Percentiles rank a stretch among this genome's conserved stretches.
These are phyloP conservation scores for Meloidogyne floridensis DNA, from an alignment of 1,140 invertebrate species.

Conservation along the genomic window DNA sequence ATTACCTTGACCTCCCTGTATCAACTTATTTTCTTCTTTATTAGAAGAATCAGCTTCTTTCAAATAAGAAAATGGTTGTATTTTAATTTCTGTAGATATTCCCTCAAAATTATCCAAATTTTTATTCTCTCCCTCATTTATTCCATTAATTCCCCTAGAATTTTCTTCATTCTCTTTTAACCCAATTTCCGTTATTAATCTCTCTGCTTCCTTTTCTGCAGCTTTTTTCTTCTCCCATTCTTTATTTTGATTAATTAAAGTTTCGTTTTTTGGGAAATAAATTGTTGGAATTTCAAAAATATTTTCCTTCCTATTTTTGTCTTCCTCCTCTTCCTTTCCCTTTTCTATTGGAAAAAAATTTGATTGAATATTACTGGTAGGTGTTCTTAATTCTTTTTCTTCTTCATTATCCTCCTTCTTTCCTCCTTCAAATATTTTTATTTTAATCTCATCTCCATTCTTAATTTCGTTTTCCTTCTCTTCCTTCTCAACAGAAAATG, in stretches of 20 bases:
- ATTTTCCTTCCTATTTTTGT: neutral
- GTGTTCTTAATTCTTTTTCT: neutral
- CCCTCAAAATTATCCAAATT: neutral
- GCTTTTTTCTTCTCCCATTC: neutral
- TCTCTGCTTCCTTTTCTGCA: neutral
- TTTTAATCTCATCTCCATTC: neutral
- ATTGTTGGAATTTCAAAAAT: neutral
- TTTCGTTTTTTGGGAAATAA: too few relatives aligned
- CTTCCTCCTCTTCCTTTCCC: too few relatives aligned
- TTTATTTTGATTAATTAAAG: neutral
- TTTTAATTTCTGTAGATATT: neutral
- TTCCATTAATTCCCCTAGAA: neutral
- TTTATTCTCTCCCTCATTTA: neutral
- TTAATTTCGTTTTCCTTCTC: neutral
- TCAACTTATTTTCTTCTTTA: neutral
- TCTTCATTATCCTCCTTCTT: neutral
- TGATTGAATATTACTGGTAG: too few relatives aligned
- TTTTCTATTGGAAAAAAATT: too few relatives aligned
- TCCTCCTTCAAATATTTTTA: neutral
- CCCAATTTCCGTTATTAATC: slow-evolving; percentile 13
- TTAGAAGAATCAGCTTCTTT: neutral
- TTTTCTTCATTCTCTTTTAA: neutral
- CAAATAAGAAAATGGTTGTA: neutral
- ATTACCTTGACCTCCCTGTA: neutral
- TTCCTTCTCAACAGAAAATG: neutral